Evolutionary conservation across 2,113 vertebrate species (phyloP).

Genomic region (Chaenogobius annularis): DNA sequence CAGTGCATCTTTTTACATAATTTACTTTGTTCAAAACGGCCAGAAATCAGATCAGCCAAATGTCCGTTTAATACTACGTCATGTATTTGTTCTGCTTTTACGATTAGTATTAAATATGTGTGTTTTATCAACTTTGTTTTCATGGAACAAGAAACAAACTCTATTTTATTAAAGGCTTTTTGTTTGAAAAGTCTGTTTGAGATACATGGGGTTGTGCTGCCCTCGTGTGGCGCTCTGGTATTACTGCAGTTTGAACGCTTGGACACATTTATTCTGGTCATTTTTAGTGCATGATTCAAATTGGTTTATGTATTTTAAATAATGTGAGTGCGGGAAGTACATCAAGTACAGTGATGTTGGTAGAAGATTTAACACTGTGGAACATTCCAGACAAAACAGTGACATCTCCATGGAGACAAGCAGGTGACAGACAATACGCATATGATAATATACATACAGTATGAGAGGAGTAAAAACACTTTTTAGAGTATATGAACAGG

Average conservation of each 20-base stretch:
- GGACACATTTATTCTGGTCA: too few relatives aligned
- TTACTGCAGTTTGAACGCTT: neutral
- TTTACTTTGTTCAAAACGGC: neutral
- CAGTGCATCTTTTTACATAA: conserved; percentile 12
- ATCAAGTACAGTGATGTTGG: too few relatives aligned
- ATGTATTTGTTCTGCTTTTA: neutral
- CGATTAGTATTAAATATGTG: neutral
- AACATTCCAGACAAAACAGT: too few relatives aligned
- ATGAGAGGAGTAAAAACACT: too few relatives aligned
- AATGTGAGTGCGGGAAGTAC: too few relatives aligned
- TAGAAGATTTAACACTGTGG: too few relatives aligned
- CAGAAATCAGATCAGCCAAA: neutral
- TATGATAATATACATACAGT: too few relatives aligned
- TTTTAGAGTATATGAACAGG: too few relatives aligned
- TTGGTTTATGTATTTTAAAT: too few relatives aligned
- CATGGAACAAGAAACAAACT: neutral
- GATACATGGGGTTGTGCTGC: conserved; percentile 24
- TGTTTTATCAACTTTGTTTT: neutral
- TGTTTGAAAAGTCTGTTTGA: neutral
- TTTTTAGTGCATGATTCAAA: too few relatives aligned
- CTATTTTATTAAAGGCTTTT: neutral
- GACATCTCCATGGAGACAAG: too few relatives aligned
- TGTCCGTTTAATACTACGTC: neutral
- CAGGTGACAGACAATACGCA: too few relatives aligned
- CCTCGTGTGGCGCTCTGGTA: conserved; percentile 35